Evolutionary conservation across 2,888 invertebrate species (phyloP).

Genomic region (Andrena bucephala): DNA sequence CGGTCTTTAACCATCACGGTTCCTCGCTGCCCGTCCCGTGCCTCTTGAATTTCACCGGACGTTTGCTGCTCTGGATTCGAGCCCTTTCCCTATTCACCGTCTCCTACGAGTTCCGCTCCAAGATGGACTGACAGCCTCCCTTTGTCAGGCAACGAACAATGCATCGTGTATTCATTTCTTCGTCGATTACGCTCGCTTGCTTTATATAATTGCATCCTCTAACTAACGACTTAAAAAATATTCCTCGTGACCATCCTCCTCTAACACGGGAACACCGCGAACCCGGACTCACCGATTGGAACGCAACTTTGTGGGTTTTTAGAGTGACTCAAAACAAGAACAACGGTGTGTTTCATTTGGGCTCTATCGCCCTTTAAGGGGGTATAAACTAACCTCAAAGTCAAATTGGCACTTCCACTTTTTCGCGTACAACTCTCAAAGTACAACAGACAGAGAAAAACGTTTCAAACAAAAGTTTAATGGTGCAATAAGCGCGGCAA

Average conservation of each 20-base stretch:
- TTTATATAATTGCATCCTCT: constrained; percentile 19
- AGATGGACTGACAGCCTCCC: constrained; percentile 15
- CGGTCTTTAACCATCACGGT: constrained; percentile 74
- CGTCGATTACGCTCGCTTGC: constrained; percentile 37
- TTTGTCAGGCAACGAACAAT: constrained; percentile 3
- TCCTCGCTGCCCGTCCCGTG: constrained; percentile 71
- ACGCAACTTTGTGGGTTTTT: no score
- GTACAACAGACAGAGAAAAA: no score
- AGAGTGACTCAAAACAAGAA: no score
- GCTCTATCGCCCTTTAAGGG: no score
- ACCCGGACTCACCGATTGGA: no score
- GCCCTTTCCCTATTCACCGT: constrained; percentile 50
- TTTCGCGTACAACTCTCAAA: no score
- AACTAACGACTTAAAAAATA: background rate
- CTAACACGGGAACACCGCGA: no score
- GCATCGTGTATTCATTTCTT: constrained; percentile 28
- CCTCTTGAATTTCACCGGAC: constrained; percentile 60
- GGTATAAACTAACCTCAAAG: no score
- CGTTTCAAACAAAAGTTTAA: no score
- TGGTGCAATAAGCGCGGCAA: no score
- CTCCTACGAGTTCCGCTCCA: constrained; percentile 10
- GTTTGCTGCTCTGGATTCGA: constrained; percentile 55
- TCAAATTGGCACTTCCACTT: no score
- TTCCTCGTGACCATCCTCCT: background rate
- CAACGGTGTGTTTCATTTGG: no score